Conservation (phyloP, 1,140 invertebrate genomes). For the Aphelinus atriplicis region DNA sequence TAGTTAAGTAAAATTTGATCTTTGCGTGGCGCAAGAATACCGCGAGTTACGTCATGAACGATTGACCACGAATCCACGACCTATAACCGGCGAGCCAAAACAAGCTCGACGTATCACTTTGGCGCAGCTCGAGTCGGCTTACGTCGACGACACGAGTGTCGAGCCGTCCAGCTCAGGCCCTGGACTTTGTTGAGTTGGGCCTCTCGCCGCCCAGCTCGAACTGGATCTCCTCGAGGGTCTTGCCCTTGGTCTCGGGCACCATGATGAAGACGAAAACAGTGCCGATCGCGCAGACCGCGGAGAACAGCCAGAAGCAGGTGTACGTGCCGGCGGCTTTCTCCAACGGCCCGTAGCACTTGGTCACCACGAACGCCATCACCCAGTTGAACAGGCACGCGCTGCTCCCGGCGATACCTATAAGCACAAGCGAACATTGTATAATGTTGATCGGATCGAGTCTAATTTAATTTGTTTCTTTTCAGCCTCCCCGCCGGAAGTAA, state of each 20-base stretch:
- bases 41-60: too few species aligned
- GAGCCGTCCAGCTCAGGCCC: too few species aligned
- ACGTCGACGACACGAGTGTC: too few species aligned
- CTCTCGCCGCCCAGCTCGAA: conserved; percentile 63
- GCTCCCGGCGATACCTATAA: conserved; percentile 79
- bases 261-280: conserved; percentile 80
- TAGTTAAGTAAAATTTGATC: too few species aligned
- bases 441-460: too few species aligned
- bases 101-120: too few species aligned
- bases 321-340: conserved; percentile 68
- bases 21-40: too few species aligned
- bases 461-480: too few species aligned
- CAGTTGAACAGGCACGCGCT: conserved; percentile 82
- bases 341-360: conserved; percentile 78
- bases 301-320: conserved; percentile 84
- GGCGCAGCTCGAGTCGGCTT: too few species aligned
- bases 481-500: too few species aligned
- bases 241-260: conserved; percentile 92
- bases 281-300: conserved; percentile 75
- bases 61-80: too few species aligned
- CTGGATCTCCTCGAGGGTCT: conserved; percentile 86
- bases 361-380: conserved; percentile 83
- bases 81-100: too few species aligned
- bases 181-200: not conserved
- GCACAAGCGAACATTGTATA: conserved; percentile 65